These are phyloP conservation scores for Penaeus chinensis DNA, from an alignment of 1,140 invertebrate species.

Conservation along the genomic window DNA sequence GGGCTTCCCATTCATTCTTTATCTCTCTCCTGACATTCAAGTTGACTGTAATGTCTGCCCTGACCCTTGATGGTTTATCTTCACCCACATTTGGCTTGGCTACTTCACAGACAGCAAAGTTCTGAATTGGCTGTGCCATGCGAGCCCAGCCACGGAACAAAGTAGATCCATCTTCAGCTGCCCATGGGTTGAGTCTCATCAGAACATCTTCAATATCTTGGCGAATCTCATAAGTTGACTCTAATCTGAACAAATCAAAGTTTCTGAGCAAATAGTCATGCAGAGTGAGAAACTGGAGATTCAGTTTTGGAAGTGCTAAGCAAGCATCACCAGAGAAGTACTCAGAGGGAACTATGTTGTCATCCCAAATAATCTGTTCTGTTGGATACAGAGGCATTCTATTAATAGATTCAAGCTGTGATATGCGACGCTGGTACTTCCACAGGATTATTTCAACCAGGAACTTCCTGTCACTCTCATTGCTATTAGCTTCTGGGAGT, in stretches of 20 bases:
- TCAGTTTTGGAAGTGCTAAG: conserved; percentile 95
- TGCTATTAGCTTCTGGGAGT: conserved; percentile 74
- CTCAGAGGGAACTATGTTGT: conserved; percentile 97
- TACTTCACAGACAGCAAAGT: conserved; percentile 93
- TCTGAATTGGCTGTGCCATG: conserved; percentile 95
- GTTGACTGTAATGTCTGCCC: conserved; percentile 94
- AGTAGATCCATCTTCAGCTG: conserved; percentile 85
- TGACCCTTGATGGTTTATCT: conserved; percentile 91
- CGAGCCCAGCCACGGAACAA: conserved; percentile 98
- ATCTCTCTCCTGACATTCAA: conserved; percentile 90
- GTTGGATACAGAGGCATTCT: conserved; percentile 99
- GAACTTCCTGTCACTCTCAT: conserved; percentile 80
- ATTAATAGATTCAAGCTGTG: conserved; percentile 94
- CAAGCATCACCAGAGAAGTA: conserved; percentile 96
- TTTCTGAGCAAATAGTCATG: conserved; percentile 98
- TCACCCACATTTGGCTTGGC: conserved; percentile 81
- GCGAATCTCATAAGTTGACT: conserved; percentile 98
- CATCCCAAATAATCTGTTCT: conserved; percentile 98
- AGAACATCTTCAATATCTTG: conserved; percentile 98
- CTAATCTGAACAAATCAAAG: conserved; percentile 96
- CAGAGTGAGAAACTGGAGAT: conserved; percentile 97
- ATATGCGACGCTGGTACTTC: conserved; percentile 83
- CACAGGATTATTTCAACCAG: conserved; percentile 85
- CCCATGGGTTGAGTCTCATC: conserved; percentile 93
- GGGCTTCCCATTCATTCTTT: conserved; percentile 95